These are phyloP conservation scores for Petrocephalus microphthalmus DNA, from an alignment of 2,113 vertebrate species.

Conservation along the genomic window DNA sequence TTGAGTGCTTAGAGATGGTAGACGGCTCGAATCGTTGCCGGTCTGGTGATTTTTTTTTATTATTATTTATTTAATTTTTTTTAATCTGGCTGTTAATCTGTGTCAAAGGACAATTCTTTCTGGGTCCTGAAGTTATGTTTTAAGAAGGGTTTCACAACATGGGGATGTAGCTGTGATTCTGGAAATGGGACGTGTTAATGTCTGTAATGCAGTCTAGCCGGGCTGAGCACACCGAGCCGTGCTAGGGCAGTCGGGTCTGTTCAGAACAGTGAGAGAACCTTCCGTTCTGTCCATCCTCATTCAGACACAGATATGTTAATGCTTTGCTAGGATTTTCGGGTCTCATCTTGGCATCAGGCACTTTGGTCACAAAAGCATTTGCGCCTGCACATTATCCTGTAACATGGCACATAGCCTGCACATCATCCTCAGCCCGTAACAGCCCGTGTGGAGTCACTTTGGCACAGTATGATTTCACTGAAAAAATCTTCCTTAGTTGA, in stretches of 20 bases:
- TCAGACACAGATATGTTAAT: neutral
- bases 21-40: neutral
- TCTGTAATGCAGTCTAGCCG: neutral
- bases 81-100: neutral
- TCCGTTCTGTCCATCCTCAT: neutral
- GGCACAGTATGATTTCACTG: neutral
- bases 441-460: neutral
- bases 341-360: neutral
- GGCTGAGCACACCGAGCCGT: neutral
- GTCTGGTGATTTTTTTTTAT: neutral
- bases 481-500: neutral
- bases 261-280: neutral
- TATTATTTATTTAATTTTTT: too few species aligned
- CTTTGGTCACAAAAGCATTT: neutral
- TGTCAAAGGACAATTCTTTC: neutral
- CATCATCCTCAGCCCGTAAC: neutral
- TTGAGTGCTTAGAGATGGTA: neutral
- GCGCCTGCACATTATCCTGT: neutral
- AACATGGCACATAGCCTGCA: too few species aligned
- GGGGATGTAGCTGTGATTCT: neutral
- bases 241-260: neutral
- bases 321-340: neutral
- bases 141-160: neutral
- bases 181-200: neutral
- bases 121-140: neutral